These are phyloP conservation scores for Tribolium madens DNA, from an alignment of 1,140 invertebrate species.

Conservation along the genomic window DNA sequence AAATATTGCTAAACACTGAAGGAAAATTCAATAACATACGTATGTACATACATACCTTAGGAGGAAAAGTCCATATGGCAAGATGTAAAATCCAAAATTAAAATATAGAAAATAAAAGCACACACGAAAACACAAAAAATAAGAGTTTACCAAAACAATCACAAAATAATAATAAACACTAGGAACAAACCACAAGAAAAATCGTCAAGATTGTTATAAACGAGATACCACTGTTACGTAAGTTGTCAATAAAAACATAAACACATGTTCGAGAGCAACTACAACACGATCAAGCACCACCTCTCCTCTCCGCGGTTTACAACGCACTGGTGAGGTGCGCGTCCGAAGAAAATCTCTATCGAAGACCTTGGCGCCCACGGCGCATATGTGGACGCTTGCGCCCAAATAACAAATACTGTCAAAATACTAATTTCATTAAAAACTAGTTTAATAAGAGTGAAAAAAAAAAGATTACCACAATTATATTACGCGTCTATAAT, in stretches of 20 bases:
- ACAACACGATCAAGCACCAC: conserved; percentile 2
- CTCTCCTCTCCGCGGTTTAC: conserved; percentile 6
- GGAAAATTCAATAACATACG: not conserved
- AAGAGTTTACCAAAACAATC: not conserved
- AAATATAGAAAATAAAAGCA: conserved; percentile 31
- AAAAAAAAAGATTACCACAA: too few species aligned
- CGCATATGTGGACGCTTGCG: conserved; percentile 35
- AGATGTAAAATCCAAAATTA: conserved; percentile 25
- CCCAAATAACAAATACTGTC: not conserved
- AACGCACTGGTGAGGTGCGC: conserved; percentile 14
- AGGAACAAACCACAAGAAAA: not conserved
- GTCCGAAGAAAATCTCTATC: conserved; percentile 22
- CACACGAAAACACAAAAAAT: conserved; percentile 28
- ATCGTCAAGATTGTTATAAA: not conserved
- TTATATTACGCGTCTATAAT: too few species aligned
- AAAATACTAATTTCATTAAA: not conserved
- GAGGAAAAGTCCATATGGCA: conserved; percentile 7
- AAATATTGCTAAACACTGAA: not conserved
- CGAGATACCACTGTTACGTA: conserved; percentile 18
- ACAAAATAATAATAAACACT: conserved; percentile 25
- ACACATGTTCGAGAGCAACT: conserved; percentile 29
- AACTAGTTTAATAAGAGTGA: too few species aligned
- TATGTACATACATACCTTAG: conserved; percentile 18
- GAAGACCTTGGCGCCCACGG: conserved; percentile 18
- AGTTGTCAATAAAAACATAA: conserved; percentile 38